Evolutionary conservation across 2,113 vertebrate genomes (phyloP), one percentile per base, ranked within the genome.

Genomic region (Serilophus lunatus): DNA sequence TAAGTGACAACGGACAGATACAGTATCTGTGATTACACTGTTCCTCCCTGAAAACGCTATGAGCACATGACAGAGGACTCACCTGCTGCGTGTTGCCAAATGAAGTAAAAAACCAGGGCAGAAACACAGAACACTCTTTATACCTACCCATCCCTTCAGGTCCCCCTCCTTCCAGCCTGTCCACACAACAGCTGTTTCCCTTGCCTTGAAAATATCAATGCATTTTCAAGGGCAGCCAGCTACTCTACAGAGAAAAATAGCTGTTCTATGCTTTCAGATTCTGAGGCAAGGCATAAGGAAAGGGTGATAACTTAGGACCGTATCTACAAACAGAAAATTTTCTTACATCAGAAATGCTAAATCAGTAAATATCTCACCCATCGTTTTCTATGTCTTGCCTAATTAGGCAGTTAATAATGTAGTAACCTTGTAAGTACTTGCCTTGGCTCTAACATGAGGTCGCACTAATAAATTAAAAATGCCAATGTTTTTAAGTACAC

Each of bases 41-140:
- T 23, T 80, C 10, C 54, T 28, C 15, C 28, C 63, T 59, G 26
- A 83, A 86, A 90, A 31, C 1, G 1, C 44, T 23, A 28, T 0
- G 0, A 44, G 51, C 24, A 49, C 1, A 3, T 15, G 22, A 50
- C 0, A 0, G 71, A 92, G 49, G 22, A 72, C 45, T 84, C 65
- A 76, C 45, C 65, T 61, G 59, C 56, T 10, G 24, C 45, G 36
- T 0, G 0, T 18, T 72, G 60, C 53, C 69, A 56, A 22, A 57
- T 61, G 82, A 86, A 92, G 85, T 70, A 90, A 93, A 95, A 94
- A 61, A 89, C 56, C 71, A 69, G 7, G 17, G 81, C 70, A 88
- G 59, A 70, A 78, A 49, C 2, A 7, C 5, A 20, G 88, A 92
- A 83, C 33, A 95, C 61, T 17, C 56, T 75, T 82, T 74, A 59